phyloP scores from a whole-genome alignment of 1,140 invertebrate genomes.

The Carposina sasakii region DNA sequence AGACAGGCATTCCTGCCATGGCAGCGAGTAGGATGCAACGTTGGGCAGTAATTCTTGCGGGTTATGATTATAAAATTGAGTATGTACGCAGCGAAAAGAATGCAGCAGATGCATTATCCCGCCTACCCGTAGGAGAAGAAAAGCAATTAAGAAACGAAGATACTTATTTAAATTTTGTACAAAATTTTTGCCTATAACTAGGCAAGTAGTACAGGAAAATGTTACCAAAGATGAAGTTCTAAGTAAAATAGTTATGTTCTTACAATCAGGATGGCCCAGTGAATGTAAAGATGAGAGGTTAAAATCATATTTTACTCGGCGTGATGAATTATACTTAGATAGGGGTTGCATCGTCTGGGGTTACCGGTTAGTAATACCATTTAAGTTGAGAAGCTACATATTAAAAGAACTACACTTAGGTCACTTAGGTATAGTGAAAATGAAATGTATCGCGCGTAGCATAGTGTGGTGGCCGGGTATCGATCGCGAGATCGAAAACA shows the following conservation, averaged over 20 bases:
- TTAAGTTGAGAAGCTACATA: neutral
- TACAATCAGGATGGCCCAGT: neutral
- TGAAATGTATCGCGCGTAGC: neutral
- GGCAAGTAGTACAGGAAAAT: neutral
- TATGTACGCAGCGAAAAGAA: slow-evolving; percentile 27
- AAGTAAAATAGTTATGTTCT: neutral
- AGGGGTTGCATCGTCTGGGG: neutral
- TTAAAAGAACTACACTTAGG: neutral
- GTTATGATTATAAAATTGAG: slow-evolving; percentile 42
- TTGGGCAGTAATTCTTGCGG: slow-evolving; percentile 41
- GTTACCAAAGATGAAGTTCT: neutral
- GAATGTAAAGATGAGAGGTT: neutral
- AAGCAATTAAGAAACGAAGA: neutral
- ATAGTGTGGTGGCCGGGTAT: slow-evolving; percentile 1
- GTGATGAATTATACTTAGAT: neutral
- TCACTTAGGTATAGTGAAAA: neutral
- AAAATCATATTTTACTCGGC: neutral
- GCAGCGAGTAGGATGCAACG: slow-evolving; percentile 37
- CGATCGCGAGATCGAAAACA: no score
- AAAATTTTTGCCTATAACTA: neutral
- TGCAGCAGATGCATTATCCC: slow-evolving; percentile 24
- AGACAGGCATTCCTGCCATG: slow-evolving; percentile 37
- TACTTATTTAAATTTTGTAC: slow-evolving; percentile 1
- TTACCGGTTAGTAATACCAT: neutral
- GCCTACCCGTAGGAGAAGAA: neutral